Evolutionary conservation across 2,797 vertebrate species (phyloP).

Genomic region (Acanthornis magna): DNA sequence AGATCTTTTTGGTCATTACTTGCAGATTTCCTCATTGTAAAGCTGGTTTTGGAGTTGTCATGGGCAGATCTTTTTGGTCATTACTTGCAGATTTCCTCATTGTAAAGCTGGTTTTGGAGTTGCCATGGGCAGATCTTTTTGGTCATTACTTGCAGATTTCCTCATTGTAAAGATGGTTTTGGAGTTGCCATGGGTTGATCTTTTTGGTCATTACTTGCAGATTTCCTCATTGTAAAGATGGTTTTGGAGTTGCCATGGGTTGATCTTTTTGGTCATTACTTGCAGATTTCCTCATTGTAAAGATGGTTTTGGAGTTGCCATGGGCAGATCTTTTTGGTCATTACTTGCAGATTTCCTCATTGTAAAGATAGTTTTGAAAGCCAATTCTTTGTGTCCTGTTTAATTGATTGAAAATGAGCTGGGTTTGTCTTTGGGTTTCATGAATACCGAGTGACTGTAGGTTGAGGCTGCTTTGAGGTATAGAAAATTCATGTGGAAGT

Average conservation of each 20-base stretch:
- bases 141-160: neutral
- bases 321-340: no score
- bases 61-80: neutral
- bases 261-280: no score
- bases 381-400: fast-evolving
- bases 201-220: no score
- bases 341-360: no score
- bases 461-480: neutral
- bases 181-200: no score
- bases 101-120: neutral
- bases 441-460: neutral
- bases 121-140: neutral
- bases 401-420: neutral
- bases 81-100: neutral
- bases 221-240: no score
- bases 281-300: no score
- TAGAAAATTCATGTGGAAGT: neutral
- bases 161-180: neutral
- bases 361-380: no score
- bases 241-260: no score
- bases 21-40: neutral
- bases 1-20: neutral
- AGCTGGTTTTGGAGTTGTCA: neutral
- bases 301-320: no score
- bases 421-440: neutral